Percentiles rank a stretch among this genome's conserved stretches.
Evolutionary conservation across 2,888 invertebrate species (phyloP).

Genomic region (Aspidiotus destructor): DNA sequence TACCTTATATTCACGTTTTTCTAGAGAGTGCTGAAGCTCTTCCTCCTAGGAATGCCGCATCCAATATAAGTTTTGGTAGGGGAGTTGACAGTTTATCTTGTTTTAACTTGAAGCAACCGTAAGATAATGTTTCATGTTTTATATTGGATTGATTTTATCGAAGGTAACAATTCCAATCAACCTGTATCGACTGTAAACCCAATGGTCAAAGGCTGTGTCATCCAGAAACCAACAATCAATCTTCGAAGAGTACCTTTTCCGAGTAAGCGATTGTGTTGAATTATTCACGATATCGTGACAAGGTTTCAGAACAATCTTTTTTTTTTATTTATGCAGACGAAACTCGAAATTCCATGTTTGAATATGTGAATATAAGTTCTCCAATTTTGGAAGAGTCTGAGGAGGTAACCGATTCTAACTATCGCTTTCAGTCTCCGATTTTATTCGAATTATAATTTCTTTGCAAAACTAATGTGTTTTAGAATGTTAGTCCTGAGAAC

Average conservation of each 20-base stretch:
- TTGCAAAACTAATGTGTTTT: background rate
- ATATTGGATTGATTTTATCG: background rate
- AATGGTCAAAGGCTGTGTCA: background rate
- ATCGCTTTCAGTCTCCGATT: too few species aligned
- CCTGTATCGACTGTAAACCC: constrained; percentile 6
- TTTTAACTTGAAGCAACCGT: background rate
- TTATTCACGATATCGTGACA: background rate
- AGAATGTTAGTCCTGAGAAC: background rate
- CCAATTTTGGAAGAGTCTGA: constrained; percentile 11
- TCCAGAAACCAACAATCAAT: background rate
- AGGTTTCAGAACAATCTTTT: background rate
- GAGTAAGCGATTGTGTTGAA: background rate
- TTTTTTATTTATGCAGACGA: constrained; percentile 3
- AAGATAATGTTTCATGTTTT: background rate
- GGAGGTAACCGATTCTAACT: background rate
- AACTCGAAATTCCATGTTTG: background rate
- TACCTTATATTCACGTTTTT: background rate
- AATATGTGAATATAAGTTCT: background rate
- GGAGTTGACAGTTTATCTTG: background rate
- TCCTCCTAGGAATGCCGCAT: background rate
- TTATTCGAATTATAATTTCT: too few species aligned
- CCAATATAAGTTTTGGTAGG: constrained; percentile 1
- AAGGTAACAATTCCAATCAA: constrained; percentile 2
- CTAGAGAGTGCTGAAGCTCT: background rate
- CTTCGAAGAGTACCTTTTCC: background rate